Evolutionary conservation across 2,113 vertebrate species (phyloP), one percentile per base, ranked within the genome.

Genomic region (Dipodomys merriami): DNA sequence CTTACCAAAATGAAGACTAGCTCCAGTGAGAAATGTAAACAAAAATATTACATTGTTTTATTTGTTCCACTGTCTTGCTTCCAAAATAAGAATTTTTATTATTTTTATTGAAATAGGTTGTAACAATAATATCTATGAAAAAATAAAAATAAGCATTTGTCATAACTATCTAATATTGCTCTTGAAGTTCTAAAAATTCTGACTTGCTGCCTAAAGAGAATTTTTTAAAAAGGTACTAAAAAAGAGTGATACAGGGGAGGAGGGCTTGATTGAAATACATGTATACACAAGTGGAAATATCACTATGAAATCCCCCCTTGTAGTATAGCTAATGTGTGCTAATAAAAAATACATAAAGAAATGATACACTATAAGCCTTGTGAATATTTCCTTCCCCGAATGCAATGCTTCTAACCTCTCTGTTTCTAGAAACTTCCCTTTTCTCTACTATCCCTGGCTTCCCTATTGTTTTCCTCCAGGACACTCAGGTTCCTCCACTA

Each of bases 1-100:
- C 91, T 97, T 79, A 91, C 19, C 57, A 94, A 96, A 91, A 94
- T 96, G 30, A 93, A 79, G 83, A 33, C 86, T 92, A 49, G 22
- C 33, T 76, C 62, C 64, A 65, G 25, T 23, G 20, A 95, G 46
- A 96, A 53, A 64, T 29, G 79, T 29, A 25, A 93, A n/a, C 1
- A 94, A 91, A 29, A 82, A 29, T 69, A 9, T 46, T 91, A 82
- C 49, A 20, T 79, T 71, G 86, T 9, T 5, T 81, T 35, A 23
- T 81, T 53, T 22, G 6, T 64, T 12, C 16, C 4, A 0, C 4
- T 57, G n/a, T 64, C 19, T 89, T 79, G 87, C 60, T 86, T 90
- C n/a, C 27, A 27, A 90, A 74, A 73, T 81, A 84, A 81, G 64
- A 77, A 84, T n/a, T 39, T 71, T 29, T 60, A 68, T 65, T 72